These are phyloP conservation scores for Molorchus minor DNA, from an alignment of 2,888 invertebrate genomes.

Conservation along the genomic window DNA sequence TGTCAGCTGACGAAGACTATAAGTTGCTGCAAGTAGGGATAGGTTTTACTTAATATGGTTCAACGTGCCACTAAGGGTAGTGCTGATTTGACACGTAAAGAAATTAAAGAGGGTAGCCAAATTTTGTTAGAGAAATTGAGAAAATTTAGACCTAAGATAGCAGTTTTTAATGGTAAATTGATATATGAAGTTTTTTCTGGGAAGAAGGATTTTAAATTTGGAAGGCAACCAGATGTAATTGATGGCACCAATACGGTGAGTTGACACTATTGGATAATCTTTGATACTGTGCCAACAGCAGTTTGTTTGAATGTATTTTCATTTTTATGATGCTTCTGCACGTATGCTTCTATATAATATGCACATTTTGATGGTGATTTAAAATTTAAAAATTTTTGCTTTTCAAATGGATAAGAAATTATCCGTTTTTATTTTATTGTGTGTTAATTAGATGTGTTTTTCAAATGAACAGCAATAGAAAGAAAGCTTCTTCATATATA, in stretches of 20 bases:
- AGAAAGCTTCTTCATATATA: too few species aligned
- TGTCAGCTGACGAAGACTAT: constrained; percentile 96
- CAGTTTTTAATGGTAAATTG: constrained; percentile 98
- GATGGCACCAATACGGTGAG: constrained; percentile 94
- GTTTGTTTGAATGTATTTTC: background rate
- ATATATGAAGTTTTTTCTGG: constrained; percentile 98
- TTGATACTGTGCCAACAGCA: constrained; percentile 5
- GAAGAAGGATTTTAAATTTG: constrained; percentile 96
- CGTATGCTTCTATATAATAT: too few species aligned
- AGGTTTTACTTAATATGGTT: constrained; percentile 98
- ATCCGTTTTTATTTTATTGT: too few species aligned
- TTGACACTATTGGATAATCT: constrained; percentile 36
- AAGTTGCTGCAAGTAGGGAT: constrained; percentile 93
- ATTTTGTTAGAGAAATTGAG: constrained; percentile 88
- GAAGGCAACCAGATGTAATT: constrained; percentile 91
- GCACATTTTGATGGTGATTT: too few species aligned
- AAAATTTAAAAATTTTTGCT: too few species aligned
- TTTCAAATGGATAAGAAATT: too few species aligned
- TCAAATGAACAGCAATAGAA: too few species aligned
- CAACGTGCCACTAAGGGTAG: constrained; percentile 94
- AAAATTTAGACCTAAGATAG: constrained; percentile 94
- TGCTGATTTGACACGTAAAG: constrained; percentile 91
- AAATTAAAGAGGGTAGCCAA: constrained; percentile 93
- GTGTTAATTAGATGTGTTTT: too few species aligned
- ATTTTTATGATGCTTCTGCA: too few species aligned